Base-by-base conservation (phyloP, 2,888 invertebrate species). In the Halictus quadricinctus region DNA sequence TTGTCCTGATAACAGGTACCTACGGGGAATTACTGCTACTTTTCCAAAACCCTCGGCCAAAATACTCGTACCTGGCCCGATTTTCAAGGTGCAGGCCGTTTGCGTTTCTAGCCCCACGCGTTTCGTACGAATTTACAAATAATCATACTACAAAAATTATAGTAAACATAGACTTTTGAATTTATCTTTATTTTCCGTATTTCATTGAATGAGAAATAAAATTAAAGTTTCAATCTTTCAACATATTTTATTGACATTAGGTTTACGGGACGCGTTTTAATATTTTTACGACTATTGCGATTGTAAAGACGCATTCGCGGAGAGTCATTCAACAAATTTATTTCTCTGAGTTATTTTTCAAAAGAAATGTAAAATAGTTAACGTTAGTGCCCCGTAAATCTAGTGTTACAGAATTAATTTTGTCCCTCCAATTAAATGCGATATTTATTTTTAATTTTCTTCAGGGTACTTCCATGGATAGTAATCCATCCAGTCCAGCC, bases 401-500 rank as follows among this genome's bases (percentile, higher is more conserved):
- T n/a, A n/a, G 10, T n/a, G n/a, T 41, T 21, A 5, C 10, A 21
- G 36, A 66, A 66, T 66, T 29, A 29, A 29, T 64, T 64, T 64
- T 10, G n/a, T 0, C n/a, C 10, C 8, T 58, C 10, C 10, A n/a
- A 58, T 58, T 18, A 64, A 64, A 8, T 64, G 29, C 15, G 29
- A 29, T 18, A 64, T 29, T 64, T 29, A 36, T 64, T 2, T 76
- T 73, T 48, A n/a, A 82, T 58, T 81, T 76, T 86, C 85, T 76
- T 21, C 88, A 94, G 94, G 93, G 93, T 89, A 92, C 93, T 87
- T 94, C 94, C 6, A 91, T 94, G 91, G 94, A 94, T 88, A 94
- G 94, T 87, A 94, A 94, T 89, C 94, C 94, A 29, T 94, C 94
- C 83, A 94, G 94, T 90, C 94, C 94, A 18, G 94, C 94, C 43